Percentiles rank a stretch among this genome's conserved stretches.
Evolutionary conservation across 2,797 vertebrate genomes (phyloP).

Genomic region (Euphonia xanthogaster): DNA sequence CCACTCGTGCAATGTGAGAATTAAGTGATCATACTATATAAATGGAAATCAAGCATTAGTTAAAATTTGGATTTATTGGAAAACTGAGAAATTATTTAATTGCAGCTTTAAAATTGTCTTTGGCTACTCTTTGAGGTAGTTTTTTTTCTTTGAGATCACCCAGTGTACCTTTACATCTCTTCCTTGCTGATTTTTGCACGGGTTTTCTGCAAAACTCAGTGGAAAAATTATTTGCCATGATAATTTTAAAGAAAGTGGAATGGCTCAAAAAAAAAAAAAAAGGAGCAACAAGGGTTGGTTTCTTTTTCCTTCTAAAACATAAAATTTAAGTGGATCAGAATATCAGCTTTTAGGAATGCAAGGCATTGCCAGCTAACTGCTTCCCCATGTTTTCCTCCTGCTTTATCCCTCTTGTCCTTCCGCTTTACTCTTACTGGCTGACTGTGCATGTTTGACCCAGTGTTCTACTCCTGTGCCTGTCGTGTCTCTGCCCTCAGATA

Average conservation of each 20-base stretch:
- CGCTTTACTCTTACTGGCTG: conserved; percentile 69
- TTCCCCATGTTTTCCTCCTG: conserved; percentile 69
- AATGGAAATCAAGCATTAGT: background rate
- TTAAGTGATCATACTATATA: background rate
- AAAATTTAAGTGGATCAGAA: background rate
- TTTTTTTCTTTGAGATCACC: background rate
- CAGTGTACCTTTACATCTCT: background rate
- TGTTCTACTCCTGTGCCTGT: conserved; percentile 76
- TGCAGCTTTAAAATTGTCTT: background rate
- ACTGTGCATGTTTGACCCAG: conserved; percentile 77
- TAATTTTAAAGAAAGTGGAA: background rate
- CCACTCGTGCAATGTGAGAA: background rate
- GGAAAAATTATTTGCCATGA: background rate
- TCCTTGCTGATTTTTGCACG: background rate
- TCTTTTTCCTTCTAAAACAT: background rate
- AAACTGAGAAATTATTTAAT: background rate
- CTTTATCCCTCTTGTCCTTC: conserved; percentile 72
- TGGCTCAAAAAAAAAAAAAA: background rate
- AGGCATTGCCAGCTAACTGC: conserved; percentile 58
- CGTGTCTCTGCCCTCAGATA: conserved; percentile 82
- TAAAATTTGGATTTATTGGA: background rate
- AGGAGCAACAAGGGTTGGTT: background rate
- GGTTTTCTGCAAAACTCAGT: background rate
- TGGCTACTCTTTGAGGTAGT: background rate
- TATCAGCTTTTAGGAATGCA: background rate